Evolutionary conservation across 2,888 invertebrate genomes (phyloP).

Genomic region (Laspeyria flexula): DNA sequence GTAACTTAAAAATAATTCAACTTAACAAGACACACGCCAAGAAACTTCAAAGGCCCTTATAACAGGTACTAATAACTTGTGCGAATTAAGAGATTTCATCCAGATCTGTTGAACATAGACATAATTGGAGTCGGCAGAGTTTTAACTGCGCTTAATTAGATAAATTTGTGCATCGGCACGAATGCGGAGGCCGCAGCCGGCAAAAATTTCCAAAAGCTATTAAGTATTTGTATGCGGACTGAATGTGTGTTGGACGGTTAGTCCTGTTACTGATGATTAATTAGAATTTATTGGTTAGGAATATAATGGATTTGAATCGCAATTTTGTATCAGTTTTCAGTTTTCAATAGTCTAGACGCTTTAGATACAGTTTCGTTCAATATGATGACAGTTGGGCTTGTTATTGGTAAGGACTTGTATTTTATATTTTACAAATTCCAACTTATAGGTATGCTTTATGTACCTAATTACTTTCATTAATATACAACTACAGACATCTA

Average conservation of each 20-base stretch:
- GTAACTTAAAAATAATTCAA: background rate
- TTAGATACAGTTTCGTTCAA: no score
- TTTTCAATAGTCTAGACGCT: no score
- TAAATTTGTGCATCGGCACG: constrained; percentile 47
- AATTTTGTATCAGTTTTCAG: no score
- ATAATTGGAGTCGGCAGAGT: constrained; percentile 47
- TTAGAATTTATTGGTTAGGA: no score
- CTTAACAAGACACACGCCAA: constrained; percentile 20
- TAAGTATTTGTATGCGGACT: background rate
- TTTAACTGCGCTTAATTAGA: constrained; percentile 48
- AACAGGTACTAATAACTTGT: constrained; percentile 51
- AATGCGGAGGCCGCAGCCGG: constrained; percentile 33
- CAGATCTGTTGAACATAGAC: constrained; percentile 45
- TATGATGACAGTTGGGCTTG: no score
- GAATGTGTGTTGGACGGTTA: background rate
- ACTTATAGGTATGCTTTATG: no score
- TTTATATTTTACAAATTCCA: no score
- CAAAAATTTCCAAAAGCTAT: constrained; percentile 32
- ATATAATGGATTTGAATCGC: no score
- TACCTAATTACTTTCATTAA: no score
- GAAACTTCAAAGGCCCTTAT: constrained; percentile 32
- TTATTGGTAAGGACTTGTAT: no score
- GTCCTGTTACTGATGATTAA: no score
- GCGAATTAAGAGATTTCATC: constrained; percentile 50
- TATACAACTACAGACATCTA: no score